Percentiles rank a stretch among this genome's conserved stretches.
Conservation (phyloP, 23 tunicate species). For the Ascidia mentula region DNA sequence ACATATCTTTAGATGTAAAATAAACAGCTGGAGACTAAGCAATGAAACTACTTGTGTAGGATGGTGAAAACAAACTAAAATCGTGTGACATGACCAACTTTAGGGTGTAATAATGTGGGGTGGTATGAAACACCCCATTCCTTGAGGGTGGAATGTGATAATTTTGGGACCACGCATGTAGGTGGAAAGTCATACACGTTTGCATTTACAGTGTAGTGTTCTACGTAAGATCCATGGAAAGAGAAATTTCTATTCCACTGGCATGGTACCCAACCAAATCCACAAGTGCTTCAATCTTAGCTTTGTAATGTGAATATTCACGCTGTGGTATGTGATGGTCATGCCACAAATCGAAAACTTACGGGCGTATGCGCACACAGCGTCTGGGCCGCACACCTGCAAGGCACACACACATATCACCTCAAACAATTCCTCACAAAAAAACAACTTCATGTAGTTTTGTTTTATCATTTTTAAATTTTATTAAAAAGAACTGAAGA, state of each 20-base stretch:
- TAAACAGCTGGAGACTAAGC: neutral
- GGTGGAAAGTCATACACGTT: neutral
- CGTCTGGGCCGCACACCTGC: neutral
- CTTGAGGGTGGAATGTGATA: neutral
- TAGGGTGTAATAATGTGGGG: neutral
- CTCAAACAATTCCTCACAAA: neutral
- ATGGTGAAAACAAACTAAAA: neutral
- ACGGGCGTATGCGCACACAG: neutral
- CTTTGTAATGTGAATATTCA: no score
- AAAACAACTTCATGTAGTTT: neutral
- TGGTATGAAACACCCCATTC: neutral
- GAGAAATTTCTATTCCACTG: no score
- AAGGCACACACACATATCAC: neutral
- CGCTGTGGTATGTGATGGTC: no score
- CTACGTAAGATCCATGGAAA: no score
- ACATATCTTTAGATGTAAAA: neutral
- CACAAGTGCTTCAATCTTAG: no score
- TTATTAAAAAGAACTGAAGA: neutral
- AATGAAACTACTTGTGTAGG: neutral
- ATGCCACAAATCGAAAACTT: no score
- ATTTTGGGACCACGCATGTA: conserved; percentile 4
- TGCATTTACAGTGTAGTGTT: conserved; percentile 8
- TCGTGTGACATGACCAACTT: neutral
- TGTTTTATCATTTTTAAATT: no score
- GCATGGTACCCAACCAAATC: no score